Evolutionary conservation across 1,140 invertebrate genomes (phyloP).

Genomic region (Atta cephalotes): DNA sequence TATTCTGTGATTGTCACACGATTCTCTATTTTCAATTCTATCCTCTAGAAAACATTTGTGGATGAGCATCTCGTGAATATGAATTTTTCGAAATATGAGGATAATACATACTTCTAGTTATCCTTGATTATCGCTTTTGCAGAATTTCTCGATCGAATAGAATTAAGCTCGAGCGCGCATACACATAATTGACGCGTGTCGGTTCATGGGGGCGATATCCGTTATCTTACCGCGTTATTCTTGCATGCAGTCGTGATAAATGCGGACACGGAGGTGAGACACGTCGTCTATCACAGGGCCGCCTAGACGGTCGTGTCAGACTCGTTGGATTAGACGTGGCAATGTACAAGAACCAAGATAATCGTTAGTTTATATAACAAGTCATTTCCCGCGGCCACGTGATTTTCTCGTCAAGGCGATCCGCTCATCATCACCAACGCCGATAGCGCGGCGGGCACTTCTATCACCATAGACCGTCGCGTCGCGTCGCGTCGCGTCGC

Average conservation of each 20-base stretch:
- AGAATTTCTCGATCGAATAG: constrained; percentile 56
- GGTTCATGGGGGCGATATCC: constrained; percentile 66
- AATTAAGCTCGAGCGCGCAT: constrained; percentile 25
- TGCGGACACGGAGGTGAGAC: constrained; percentile 12
- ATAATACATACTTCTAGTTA: constrained; percentile 61
- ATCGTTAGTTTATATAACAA: constrained; percentile 86
- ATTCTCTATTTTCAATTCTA: background rate
- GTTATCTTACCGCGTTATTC: constrained; percentile 60
- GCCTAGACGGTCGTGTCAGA: constrained; percentile 33
- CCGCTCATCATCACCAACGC: constrained; percentile 77
- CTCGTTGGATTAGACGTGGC: constrained; percentile 72
- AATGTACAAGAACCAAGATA: constrained; percentile 75
- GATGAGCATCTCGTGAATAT: background rate
- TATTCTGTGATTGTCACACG: background rate
- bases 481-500: too few species aligned
- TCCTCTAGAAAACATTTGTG: constrained; percentile 21
- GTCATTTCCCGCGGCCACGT: constrained; percentile 85
- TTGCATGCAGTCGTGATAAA: constrained; percentile 46
- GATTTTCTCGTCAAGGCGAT: constrained; percentile 85
- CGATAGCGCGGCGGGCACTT: constrained; percentile 50
- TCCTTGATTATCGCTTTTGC: constrained; percentile 60
- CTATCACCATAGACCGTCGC: constrained; percentile 69
- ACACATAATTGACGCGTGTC: background rate
- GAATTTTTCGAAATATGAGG: constrained; percentile 52
- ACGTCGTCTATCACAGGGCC: constrained; percentile 11